A percentile compares a stretch with the other conserved stretches of the same genome.
Conservation (phyloP, 1,140 invertebrate genomes). For the Caenorhabditis tropicalis region DNA sequence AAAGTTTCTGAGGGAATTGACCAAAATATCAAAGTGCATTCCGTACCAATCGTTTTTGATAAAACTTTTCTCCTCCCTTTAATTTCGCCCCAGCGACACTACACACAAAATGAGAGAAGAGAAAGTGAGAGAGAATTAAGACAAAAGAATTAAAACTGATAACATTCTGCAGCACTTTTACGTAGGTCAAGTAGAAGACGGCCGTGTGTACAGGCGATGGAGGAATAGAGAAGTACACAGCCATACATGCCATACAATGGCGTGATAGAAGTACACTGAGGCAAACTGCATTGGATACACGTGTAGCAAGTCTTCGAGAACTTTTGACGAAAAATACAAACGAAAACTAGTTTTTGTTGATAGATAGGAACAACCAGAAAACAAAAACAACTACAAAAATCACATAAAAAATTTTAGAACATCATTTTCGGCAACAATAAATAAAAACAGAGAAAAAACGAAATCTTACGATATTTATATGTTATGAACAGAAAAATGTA, state of each 20-base stretch:
- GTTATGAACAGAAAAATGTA: too few relatives aligned
- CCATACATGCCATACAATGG: constrained; percentile 33
- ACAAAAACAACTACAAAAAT: background rate
- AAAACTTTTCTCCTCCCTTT: background rate
- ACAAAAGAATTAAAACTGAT: constrained; percentile 13
- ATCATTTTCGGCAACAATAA: too few relatives aligned
- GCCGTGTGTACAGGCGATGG: background rate
- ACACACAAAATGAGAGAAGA: background rate
- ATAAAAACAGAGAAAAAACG: too few relatives aligned
- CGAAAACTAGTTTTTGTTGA: background rate
- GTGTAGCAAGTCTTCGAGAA: constrained; percentile 3
- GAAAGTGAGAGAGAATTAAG: background rate
- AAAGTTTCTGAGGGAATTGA: background rate
- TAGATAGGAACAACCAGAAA: background rate
- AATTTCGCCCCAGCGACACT: background rate
- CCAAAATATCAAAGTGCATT: background rate
- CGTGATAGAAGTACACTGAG: constrained; percentile 37
- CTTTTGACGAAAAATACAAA: background rate
- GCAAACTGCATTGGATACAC: background rate
- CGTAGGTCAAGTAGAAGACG: constrained; percentile 2
- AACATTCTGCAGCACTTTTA: constrained; percentile 23
- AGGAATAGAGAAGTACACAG: background rate
- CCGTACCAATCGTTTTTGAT: background rate
- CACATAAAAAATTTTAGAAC: background rate
- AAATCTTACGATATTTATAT: too few relatives aligned